phyloP scores from a whole-genome alignment of 2,888 invertebrate genomes.

The Heliconius charithonia region DNA sequence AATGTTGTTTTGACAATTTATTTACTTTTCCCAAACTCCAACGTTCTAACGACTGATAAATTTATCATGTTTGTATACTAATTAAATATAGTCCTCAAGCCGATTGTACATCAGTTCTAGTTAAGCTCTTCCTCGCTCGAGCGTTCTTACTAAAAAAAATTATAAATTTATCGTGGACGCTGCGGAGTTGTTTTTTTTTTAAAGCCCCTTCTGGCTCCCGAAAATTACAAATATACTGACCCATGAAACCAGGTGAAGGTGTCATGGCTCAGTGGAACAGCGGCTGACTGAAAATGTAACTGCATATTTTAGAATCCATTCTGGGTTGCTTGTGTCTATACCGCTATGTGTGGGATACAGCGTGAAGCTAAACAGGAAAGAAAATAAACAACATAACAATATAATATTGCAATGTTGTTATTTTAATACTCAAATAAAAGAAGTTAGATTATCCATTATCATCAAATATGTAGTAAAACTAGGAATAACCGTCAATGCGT shows the following conservation, averaged over 20 bases:
- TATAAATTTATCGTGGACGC: neutral
- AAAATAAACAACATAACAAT: too few species aligned
- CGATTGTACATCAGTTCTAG: conserved; percentile 1
- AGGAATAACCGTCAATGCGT: conserved; percentile 1
- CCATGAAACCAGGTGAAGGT: too few species aligned
- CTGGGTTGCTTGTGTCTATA: too few species aligned
- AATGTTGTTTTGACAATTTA: neutral
- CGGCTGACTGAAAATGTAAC: too few species aligned
- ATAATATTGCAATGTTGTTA: too few species aligned
- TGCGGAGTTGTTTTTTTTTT: neutral
- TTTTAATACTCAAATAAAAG: neutral
- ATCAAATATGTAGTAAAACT: conserved; percentile 19
- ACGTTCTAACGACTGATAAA: neutral
- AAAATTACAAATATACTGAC: neutral
- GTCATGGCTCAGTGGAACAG: too few species aligned
- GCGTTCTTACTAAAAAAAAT: too few species aligned
- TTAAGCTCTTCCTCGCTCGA: neutral
- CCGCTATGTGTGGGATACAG: too few species aligned
- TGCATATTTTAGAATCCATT: too few species aligned
- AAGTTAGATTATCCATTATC: neutral
- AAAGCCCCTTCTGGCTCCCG: neutral
- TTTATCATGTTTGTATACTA: neutral
- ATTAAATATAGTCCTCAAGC: neutral
- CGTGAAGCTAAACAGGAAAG: too few species aligned
- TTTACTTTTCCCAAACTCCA: neutral